Conservation (phyloP, 2,113 vertebrate genomes). For the Oenanthe oenanthe region DNA sequence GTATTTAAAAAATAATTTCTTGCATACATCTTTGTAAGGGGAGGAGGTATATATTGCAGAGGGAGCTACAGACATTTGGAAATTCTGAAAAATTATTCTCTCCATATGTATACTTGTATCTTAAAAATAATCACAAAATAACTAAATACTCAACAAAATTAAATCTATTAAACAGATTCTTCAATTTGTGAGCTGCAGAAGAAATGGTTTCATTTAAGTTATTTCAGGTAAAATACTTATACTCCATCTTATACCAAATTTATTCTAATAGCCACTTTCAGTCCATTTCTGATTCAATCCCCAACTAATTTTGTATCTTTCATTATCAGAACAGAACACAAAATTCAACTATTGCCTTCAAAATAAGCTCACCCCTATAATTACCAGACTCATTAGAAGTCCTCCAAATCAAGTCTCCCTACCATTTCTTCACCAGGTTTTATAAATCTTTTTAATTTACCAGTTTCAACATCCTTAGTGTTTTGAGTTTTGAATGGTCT, state of each 20-base stretch:
- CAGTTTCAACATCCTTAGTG: neutral
- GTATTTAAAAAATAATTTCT: neutral
- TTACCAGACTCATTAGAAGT: neutral
- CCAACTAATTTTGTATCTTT: neutral
- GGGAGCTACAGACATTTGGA: neutral
- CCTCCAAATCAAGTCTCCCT: neutral
- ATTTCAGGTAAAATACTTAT: neutral
- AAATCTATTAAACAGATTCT: neutral
- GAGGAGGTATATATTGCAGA: neutral
- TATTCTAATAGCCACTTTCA: neutral
- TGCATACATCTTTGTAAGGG: neutral
- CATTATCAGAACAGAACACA: neutral
- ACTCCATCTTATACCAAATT: neutral
- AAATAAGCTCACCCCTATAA: neutral
- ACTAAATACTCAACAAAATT: neutral
- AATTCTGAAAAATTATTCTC: neutral
- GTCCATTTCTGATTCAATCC: neutral
- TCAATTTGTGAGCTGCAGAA: neutral
- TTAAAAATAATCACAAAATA: neutral
- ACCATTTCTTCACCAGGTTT: neutral
- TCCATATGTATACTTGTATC: neutral
- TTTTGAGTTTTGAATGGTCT: neutral
- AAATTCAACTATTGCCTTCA: neutral
- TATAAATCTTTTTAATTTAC: neutral
- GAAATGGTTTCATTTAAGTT: neutral